phyloP scores from a whole-genome alignment of 2,888 invertebrate species.

The Rhyacophila evoluta region DNA sequence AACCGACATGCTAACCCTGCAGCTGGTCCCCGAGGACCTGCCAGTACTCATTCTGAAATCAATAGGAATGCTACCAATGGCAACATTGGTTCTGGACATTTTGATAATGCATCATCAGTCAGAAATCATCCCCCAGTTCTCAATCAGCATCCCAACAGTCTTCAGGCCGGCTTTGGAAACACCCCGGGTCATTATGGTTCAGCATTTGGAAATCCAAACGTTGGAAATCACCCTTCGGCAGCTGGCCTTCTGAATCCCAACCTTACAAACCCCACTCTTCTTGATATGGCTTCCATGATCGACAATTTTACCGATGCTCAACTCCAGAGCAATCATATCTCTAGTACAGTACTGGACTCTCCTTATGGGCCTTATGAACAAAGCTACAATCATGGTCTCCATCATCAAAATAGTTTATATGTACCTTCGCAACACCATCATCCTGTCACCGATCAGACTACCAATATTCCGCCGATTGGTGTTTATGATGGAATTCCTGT shows the following conservation, averaged over 20 bases:
- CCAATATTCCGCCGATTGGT: slow-evolving; percentile 61
- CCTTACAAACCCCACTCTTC: slow-evolving; percentile 70
- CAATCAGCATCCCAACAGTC: slow-evolving; percentile 62
- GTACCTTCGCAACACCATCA: slow-evolving; percentile 69
- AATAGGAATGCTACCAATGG: slow-evolving; percentile 58
- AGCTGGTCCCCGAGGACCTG: slow-evolving; percentile 65
- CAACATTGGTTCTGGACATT: slow-evolving; percentile 66
- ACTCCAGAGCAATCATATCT: slow-evolving; percentile 86
- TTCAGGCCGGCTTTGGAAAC: slow-evolving; percentile 62
- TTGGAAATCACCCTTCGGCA: slow-evolving; percentile 62
- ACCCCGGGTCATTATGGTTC: slow-evolving; percentile 64
- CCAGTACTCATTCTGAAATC: slow-evolving; percentile 59
- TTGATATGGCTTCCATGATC: slow-evolving; percentile 83
- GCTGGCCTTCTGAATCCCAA: slow-evolving; percentile 67
- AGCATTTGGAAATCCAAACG: slow-evolving; percentile 66
- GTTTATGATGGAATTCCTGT: slow-evolving; percentile 58
- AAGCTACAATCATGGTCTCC: slow-evolving; percentile 73
- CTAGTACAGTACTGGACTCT: slow-evolving; percentile 84
- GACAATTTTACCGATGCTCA: slow-evolving; percentile 83
- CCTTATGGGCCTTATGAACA: slow-evolving; percentile 75
- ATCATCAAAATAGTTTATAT: slow-evolving; percentile 75
- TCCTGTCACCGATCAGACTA: slow-evolving; percentile 59
- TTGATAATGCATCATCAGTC: slow-evolving; percentile 71
- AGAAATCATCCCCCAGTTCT: slow-evolving; percentile 64
- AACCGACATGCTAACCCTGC: slow-evolving; percentile 58